Conservation (phyloP, 2,113 vertebrate species). For the Phycodurus eques region DNA sequence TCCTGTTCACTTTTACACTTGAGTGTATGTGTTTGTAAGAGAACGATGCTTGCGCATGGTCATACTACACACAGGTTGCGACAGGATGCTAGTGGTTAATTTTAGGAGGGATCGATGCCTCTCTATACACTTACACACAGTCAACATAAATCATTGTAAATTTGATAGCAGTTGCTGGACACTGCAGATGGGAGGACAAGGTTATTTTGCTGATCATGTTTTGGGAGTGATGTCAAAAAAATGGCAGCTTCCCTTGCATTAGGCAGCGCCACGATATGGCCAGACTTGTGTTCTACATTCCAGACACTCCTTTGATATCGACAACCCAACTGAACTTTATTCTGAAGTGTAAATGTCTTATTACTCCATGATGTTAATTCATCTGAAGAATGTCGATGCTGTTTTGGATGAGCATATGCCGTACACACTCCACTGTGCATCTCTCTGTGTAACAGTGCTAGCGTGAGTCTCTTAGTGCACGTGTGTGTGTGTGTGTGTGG, state of each 20-base stretch:
- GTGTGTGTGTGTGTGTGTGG: slow-evolving; percentile 1
- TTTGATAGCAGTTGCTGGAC: background rate
- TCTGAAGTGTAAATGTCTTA: slow-evolving; percentile 39
- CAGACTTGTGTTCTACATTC: slow-evolving; percentile 32
- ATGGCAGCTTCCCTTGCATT: slow-evolving; percentile 1
- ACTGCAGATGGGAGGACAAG: slow-evolving; percentile 7
- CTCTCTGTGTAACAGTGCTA: slow-evolving; percentile 2
- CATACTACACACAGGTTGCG: background rate
- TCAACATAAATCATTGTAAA: background rate
- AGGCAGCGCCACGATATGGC: slow-evolving; percentile 10
- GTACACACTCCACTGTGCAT: slow-evolving; percentile 15
- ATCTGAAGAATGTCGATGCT: slow-evolving; percentile 40
- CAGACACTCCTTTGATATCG: slow-evolving; percentile 46
- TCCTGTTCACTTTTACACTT: background rate
- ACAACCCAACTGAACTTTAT: slow-evolving; percentile 49
- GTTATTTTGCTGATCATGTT: slow-evolving; percentile 8
- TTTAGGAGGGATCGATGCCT: slow-evolving; percentile 24
- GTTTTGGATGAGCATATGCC: slow-evolving; percentile 28
- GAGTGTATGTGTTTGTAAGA: background rate
- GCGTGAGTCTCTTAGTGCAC: slow-evolving; percentile 5
- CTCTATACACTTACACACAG: slow-evolving; percentile 8
- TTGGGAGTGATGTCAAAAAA: background rate
- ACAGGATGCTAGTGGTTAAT: slow-evolving; percentile 14
- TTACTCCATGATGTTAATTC: slow-evolving; percentile 48
- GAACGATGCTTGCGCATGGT: background rate